A percentile compares a stretch with the other conserved stretches of the same genome.
phyloP scores from a whole-genome alignment of 1,140 invertebrate genomes.

The Drosophila watanabei region DNA sequence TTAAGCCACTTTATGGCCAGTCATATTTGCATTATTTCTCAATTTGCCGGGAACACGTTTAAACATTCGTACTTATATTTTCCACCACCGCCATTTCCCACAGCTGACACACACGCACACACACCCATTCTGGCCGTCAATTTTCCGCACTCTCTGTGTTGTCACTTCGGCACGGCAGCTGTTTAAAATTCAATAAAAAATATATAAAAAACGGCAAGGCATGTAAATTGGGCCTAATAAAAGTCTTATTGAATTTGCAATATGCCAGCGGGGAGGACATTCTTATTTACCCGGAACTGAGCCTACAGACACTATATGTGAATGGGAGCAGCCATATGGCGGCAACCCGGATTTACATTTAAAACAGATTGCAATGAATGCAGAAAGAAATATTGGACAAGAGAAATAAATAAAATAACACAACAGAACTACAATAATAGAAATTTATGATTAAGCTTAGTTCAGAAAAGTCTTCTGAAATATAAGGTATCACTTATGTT shows the following conservation, averaged over 20 bases:
- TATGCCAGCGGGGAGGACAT: constrained; percentile 44
- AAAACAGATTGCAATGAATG: constrained; percentile 34
- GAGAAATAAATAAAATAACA: not conserved
- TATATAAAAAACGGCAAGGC: constrained; percentile 48
- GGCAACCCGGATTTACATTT: constrained; percentile 30
- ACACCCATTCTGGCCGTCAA: constrained; percentile 37
- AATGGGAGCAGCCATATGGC: not conserved
- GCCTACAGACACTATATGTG: not conserved
- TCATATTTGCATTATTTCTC: constrained; percentile 82
- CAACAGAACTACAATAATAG: not conserved
- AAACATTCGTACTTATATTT: constrained; percentile 52
- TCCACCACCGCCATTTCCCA: constrained; percentile 52
- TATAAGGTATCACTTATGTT: not conserved
- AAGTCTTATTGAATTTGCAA: constrained; percentile 70
- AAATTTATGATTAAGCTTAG: not conserved
- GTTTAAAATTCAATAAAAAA: constrained; percentile 82
- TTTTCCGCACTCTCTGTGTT: constrained; percentile 45
- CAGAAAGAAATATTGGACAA: not conserved
- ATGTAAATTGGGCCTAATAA: constrained; percentile 80
- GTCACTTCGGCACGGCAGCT: constrained; percentile 69
- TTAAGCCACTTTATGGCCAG: constrained; percentile 58
- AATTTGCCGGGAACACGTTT: constrained; percentile 66
- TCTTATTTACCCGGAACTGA: constrained; percentile 29
- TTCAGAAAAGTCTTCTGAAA: not conserved
- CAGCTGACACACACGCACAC: constrained; percentile 63